Base-by-base conservation (phyloP, 1,140 invertebrate genomes). In the Heliconius nattereri region DNA sequence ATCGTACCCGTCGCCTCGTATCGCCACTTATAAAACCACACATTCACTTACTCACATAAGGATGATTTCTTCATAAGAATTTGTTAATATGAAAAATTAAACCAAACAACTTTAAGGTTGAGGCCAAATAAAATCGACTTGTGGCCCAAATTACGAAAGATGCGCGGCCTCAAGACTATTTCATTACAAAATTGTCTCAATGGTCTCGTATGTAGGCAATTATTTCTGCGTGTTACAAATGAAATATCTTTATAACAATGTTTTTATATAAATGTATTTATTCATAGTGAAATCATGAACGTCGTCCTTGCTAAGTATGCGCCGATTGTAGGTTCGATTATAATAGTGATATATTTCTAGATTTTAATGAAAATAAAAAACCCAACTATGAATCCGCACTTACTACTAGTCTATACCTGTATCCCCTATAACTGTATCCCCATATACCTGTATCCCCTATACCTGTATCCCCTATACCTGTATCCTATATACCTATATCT, bases 61-160 rank as follows among this genome's bases (percentile, higher is more conserved):
- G 52, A 79, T 72, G 76, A 77, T 89, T 87, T 85, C 85, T 83
- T 85, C 84, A 85, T 78, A 80, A 83, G 79, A 84, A 87, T 86
- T 83, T 85, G 78, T 82, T 85, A 83, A 83, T 83, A 82, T 84
- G 83, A 85, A 85, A 85, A 86, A 86, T 86, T 85, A 81, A 83
- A 78, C 78, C 76, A 85, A 86, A 85, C 84, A 87, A 82, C 82
- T 84, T 81, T 84, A 82, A 82, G 81, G 81, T 78, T 78, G 73
- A 82, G 81, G 81, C 78, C 81, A 71, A 19, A 23, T 37, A 77
- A 78, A 81, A 76, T 66, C 74, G 52, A 54, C 74, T 80, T 45
- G 54, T 73, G 79, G 40, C 80, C 76, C 60, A 66, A 57, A 76
- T 82, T 70, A 74, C 78, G 78, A 78, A 78, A 79, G 76, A 81